A percentile compares a stretch with the other conserved stretches of the same genome.
phyloP scores from a whole-genome alignment of 1,140 invertebrate species.

The Cardiocondyla obscurior region DNA sequence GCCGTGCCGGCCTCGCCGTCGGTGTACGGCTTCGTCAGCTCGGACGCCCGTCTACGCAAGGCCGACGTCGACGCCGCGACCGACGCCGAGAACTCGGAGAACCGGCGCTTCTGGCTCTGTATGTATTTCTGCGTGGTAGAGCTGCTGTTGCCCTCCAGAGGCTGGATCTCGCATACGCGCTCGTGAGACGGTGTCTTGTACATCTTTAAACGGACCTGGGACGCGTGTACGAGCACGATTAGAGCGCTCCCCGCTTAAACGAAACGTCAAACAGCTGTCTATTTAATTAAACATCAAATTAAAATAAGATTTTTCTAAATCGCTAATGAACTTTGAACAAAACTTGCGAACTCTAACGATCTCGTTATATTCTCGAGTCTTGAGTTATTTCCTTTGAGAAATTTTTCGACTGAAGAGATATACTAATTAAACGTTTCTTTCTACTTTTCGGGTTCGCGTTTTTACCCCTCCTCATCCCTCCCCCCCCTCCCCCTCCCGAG shows the following conservation, averaged over 20 bases:
- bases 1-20: constrained; percentile 81
- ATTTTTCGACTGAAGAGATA: not conserved
- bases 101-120: constrained; percentile 86
- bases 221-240: constrained; percentile 19
- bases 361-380: not conserved
- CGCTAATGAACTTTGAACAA: not conserved
- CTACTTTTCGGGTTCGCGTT: not conserved
- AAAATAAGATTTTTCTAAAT: not conserved
- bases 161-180: constrained; percentile 91
- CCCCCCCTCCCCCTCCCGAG: too few species aligned
- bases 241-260: not conserved
- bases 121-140: constrained; percentile 85
- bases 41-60: constrained; percentile 85
- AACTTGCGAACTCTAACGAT: not conserved
- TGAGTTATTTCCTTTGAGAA: not conserved
- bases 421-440: not conserved
- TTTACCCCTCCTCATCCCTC: too few species aligned
- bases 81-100: constrained; percentile 88
- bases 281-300: not conserved
- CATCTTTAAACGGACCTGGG: constrained; percentile 88
- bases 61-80: constrained; percentile 81
- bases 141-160: constrained; percentile 86
- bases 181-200: constrained; percentile 91
- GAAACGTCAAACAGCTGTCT: constrained; percentile 1
- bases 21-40: constrained; percentile 84